phyloP scores from a whole-genome alignment of 2,113 vertebrate species.

The Saimiri boliviensis region DNA sequence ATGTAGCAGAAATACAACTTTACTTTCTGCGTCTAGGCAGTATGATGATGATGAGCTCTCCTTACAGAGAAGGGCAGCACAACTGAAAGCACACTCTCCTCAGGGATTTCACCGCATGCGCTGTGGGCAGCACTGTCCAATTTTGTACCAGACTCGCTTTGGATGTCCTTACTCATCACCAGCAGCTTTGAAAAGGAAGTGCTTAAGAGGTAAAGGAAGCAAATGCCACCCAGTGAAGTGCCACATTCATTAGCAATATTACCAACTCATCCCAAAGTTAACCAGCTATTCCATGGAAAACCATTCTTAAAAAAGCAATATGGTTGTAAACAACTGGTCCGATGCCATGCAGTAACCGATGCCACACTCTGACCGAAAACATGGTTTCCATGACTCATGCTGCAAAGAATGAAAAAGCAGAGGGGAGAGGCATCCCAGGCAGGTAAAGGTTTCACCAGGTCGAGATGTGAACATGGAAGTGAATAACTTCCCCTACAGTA shows the following conservation, averaged over 20 bases:
- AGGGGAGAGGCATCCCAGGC: neutral
- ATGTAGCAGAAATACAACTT: neutral
- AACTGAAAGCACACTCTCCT: neutral
- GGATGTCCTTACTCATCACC: neutral
- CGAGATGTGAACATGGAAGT: neutral
- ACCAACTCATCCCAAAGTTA: neutral
- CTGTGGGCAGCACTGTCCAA: neutral
- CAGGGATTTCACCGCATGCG: rapidly evolving
- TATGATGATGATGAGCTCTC: neutral
- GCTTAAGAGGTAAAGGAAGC: neutral
- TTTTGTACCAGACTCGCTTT: neutral
- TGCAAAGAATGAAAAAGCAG: neutral
- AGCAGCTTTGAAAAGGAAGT: neutral
- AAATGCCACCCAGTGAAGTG: neutral
- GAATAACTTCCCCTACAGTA: neutral
- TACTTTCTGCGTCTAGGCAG: neutral
- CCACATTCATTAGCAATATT: neutral
- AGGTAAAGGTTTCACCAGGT: neutral
- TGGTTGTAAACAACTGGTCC: neutral
- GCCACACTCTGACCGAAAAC: neutral
- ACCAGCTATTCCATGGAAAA: neutral
- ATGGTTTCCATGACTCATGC: neutral
- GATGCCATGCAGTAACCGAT: neutral
- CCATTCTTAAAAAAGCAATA: neutral
- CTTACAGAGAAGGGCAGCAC: neutral